phyloP scores from a whole-genome alignment of 2,113 vertebrate species.

The Puffinus mauretanicus region DNA sequence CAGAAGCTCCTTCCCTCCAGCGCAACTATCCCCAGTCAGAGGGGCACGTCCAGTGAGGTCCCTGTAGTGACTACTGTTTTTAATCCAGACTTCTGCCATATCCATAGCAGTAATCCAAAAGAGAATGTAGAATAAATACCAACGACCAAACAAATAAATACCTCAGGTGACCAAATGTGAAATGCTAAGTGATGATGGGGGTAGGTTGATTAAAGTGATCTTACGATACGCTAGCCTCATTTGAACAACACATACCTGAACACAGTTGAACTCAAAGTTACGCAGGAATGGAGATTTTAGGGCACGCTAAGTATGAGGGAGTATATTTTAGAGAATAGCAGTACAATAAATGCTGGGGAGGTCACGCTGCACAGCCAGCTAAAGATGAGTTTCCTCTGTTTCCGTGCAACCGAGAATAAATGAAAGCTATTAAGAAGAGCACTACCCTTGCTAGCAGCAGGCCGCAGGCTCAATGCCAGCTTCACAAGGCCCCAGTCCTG shows the following conservation, averaged over 20 bases:
- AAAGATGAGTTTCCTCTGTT: neutral
- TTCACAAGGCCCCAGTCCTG: neutral
- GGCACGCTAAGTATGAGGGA: neutral
- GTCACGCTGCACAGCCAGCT: neutral
- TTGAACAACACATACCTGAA: neutral
- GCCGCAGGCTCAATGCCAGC: neutral
- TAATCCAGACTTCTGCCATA: neutral
- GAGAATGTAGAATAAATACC: neutral
- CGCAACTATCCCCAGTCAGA: neutral
- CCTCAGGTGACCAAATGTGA: neutral
- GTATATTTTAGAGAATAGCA: accelerated
- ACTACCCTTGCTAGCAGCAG: neutral
- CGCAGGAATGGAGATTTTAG: neutral
- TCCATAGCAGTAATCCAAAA: neutral
- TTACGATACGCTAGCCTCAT: neutral
- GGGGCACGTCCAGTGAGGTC: neutral
- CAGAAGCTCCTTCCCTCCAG: neutral
- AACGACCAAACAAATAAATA: neutral
- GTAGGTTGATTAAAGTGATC: neutral
- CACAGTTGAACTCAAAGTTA: neutral
- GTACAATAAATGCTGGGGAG: neutral
- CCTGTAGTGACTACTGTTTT: neutral
- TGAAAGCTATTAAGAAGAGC: neutral
- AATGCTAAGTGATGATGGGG: neutral
- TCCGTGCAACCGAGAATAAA: neutral